A percentile compares a stretch with the other conserved stretches of the same genome.
These are phyloP conservation scores for Amorpha juglandis DNA, from an alignment of 2,888 invertebrate species.

Conservation along the genomic window DNA sequence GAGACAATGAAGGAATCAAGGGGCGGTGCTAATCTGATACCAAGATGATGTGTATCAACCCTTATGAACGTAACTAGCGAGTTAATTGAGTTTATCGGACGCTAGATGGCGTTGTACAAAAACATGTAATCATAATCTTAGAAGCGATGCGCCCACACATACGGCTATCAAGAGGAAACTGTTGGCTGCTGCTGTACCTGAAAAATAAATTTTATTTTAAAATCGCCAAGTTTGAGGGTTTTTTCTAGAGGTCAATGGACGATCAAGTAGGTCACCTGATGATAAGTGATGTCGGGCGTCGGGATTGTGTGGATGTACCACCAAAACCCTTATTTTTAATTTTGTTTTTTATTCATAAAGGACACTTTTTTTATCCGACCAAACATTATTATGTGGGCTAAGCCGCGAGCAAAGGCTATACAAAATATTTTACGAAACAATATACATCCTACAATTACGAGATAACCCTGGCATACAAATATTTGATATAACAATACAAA, in stretches of 20 bases:
- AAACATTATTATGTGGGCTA: no score
- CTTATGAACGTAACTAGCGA: slow-evolving; percentile 39
- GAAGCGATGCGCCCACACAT: slow-evolving; percentile 44
- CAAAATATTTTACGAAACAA: background rate
- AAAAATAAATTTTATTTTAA: slow-evolving; percentile 24
- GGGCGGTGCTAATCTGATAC: no score
- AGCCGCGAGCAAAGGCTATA: background rate
- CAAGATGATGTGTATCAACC: background rate
- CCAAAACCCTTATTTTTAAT: no score
- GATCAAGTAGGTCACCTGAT: no score
- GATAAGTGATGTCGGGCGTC: no score
- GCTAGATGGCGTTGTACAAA: slow-evolving; percentile 31
- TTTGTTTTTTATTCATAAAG: no score
- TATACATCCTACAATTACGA: background rate
- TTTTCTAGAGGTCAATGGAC: no score
- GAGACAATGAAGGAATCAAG: no score
- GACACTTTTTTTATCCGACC: no score
- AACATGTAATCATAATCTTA: slow-evolving; percentile 49
- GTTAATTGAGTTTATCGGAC: slow-evolving; percentile 45
- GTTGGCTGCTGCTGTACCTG: slow-evolving; percentile 42
- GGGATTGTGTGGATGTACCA: no score
- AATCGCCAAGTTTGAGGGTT: no score
- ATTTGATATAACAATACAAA: background rate
- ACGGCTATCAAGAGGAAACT: slow-evolving; percentile 42
- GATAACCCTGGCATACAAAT: background rate